Evolutionary conservation across 2,797 vertebrate species (phyloP).

Genomic region (Podargus strigoides): DNA sequence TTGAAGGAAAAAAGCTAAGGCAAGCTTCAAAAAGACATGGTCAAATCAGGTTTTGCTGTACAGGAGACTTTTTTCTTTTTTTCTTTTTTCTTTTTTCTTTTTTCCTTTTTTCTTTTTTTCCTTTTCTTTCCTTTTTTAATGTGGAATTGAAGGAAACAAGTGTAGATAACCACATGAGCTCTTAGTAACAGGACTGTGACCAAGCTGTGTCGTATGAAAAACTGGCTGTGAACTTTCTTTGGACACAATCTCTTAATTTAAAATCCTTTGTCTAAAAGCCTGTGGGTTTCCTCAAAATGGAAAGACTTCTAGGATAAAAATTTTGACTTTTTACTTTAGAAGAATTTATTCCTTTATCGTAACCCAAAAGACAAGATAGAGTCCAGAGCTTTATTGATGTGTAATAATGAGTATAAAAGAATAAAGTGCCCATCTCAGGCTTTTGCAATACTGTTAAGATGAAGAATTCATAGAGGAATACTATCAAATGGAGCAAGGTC

Average conservation of each 20-base stretch:
- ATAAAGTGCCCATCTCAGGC: neutral
- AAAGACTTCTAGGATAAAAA: neutral
- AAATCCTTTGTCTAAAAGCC: constrained; percentile 27
- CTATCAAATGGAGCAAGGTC: neutral
- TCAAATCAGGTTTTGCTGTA: neutral
- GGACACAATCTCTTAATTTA: neutral
- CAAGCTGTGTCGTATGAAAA: constrained; percentile 12
- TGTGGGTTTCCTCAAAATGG: neutral
- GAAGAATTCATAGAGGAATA: constrained; percentile 7
- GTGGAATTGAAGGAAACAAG: neutral
- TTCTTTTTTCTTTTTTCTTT: no score
- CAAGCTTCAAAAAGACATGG: neutral
- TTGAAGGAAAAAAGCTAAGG: neutral
- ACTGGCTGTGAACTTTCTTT: neutral
- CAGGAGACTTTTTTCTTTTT: no score
- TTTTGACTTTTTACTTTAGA: neutral
- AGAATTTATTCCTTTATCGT: neutral
- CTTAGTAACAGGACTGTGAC: neutral
- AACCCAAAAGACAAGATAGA: neutral
- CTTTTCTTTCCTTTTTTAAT: neutral
- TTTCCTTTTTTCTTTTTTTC: neutral
- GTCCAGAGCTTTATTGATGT: neutral
- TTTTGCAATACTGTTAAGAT: neutral
- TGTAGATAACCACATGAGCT: constrained; percentile 1
- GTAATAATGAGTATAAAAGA: constrained; percentile 16